Evolutionary conservation across 2,888 invertebrate species (phyloP), one percentile per base, ranked within the genome.

Genomic region (Ceraclea dissimilis): DNA sequence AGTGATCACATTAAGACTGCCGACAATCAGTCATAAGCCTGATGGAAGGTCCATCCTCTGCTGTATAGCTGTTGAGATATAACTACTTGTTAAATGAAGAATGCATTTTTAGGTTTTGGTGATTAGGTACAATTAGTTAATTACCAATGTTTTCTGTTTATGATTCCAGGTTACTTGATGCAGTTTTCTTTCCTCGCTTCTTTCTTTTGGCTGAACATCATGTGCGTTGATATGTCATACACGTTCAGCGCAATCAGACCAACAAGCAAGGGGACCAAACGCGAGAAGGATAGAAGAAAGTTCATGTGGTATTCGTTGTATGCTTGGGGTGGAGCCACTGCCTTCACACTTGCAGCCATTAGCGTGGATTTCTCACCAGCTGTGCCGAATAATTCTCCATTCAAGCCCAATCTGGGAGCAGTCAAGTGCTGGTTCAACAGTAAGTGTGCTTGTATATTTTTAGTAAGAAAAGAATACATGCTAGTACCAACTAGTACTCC

Each of bases 231-330:
- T 65, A 77, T 73, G 20, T 77, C 74, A 69, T 67, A 69, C 54
- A 67, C 71, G 54, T 68, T 75, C 46, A 65, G 63, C 49, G 54
- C 52, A 16, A 33, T 59, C n/a, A 46, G 60, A n/a, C 50, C 58
- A 13, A 60, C 58, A 8, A 55, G 55, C 22, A 56, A 49, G 20
- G 58, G 58, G 1, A 50, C 52, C 16, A 49, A 50, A 26, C 50
- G 34, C 18, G 56, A 60, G 11, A 43, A 55, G 20, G 85, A 88
- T 65, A 86, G 88, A 61, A 76, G 80, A 61, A 86, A 86, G 68
- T 86, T 86, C 68, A 85, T 85, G 65, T 86, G 85, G 66, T 86
- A 87, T 67, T 86, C 86, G 0, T 71, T 73, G n/a, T 86, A 84
- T 66, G 83, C 82, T 1, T 86, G 86, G 85, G 75, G 80, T 19